Evolutionary conservation across 2,797 vertebrate genomes (phyloP).

Genomic region (Tympanoctomys barrerae): DNA sequence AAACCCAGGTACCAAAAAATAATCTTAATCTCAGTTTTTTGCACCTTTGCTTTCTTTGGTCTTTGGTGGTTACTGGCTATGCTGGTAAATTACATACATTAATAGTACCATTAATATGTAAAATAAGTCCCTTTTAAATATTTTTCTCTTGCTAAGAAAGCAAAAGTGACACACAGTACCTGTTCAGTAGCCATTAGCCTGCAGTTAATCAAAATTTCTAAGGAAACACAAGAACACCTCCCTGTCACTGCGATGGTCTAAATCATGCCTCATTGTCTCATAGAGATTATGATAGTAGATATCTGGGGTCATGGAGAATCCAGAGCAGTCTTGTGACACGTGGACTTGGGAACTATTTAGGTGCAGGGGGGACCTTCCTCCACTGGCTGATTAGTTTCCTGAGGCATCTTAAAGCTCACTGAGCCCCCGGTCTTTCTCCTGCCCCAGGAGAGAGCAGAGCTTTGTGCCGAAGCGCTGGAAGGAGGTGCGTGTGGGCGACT

Average conservation of each 20-base stretch:
- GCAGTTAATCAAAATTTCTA: not conserved
- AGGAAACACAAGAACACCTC: not conserved
- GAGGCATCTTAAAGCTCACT: not conserved
- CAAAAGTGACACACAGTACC: not conserved
- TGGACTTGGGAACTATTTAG: not conserved
- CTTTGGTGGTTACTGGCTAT: not conserved
- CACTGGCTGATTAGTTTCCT: accelerated
- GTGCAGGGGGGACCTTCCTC: not conserved
- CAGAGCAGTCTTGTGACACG: not conserved
- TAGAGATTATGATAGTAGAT: not conserved
- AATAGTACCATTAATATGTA: not conserved
- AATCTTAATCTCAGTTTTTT: not conserved
- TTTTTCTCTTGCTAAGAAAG: not conserved
- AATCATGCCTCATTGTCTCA: not conserved
- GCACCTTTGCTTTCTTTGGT: not conserved
- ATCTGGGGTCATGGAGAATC: not conserved
- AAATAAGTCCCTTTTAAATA: not conserved
- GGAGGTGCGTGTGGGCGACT: conserved; percentile 95
- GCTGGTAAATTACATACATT: not conserved
- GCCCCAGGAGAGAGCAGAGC: conserved; percentile 87
- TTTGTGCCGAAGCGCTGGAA: conserved; percentile 93
- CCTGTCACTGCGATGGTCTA: not conserved
- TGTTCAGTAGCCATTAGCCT: not conserved
- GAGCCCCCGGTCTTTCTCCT: not conserved
- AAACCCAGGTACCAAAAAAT: not conserved